Evolutionary conservation across 2,113 vertebrate genomes (phyloP).

Genomic region (Orycteropus afer): DNA sequence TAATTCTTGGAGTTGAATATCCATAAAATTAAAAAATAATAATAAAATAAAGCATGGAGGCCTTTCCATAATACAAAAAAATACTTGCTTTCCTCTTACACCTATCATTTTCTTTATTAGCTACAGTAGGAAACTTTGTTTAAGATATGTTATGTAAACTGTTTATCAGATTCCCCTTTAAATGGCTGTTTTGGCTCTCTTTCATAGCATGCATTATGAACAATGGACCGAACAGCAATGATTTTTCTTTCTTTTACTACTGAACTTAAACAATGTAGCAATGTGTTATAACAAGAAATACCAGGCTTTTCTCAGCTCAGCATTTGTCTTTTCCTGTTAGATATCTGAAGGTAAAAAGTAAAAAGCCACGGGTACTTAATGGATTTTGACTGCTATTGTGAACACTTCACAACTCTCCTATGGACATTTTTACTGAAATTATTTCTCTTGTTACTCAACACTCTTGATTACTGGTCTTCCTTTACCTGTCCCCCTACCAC

Average conservation of each 20-base stretch:
- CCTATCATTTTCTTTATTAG: background rate
- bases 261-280: slow-evolving; percentile 33
- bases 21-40: background rate
- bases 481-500: background rate
- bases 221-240: background rate
- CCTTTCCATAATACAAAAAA: background rate
- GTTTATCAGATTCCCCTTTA: slow-evolving; percentile 25
- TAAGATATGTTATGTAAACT: slow-evolving; percentile 28
- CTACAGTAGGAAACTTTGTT: slow-evolving; percentile 5
- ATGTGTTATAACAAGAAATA: slow-evolving; percentile 35
- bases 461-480: background rate
- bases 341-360: background rate
- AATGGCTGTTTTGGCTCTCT: slow-evolving; percentile 43
- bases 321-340: background rate
- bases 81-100: slow-evolving; percentile 8
- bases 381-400: background rate
- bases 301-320: slow-evolving; percentile 23
- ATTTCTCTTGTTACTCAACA: background rate
- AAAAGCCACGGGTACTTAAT: background rate
- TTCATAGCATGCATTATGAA: background rate
- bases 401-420: background rate
- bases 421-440: background rate
- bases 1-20: background rate
- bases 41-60: background rate
- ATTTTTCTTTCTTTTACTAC: slow-evolving; percentile 12